phyloP scores from a whole-genome alignment of 2,113 vertebrate genomes.

The Albula glossodonta region DNA sequence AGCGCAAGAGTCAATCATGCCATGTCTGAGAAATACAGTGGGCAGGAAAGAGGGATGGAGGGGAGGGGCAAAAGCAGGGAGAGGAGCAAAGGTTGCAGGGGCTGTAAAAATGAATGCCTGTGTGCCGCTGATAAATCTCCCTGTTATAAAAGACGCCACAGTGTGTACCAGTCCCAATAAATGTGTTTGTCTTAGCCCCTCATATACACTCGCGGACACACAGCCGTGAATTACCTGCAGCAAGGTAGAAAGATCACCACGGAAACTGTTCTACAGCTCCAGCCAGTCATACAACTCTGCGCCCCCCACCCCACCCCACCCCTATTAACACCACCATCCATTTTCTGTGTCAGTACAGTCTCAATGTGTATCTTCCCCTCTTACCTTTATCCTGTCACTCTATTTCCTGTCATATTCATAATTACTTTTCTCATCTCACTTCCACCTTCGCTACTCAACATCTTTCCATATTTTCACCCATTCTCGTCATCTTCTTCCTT shows the following conservation, averaged over 20 bases:
- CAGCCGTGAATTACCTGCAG: neutral
- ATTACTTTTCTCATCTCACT: neutral
- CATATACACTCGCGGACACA: conserved; percentile 31
- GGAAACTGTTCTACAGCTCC: neutral
- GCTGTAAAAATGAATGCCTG: conserved; percentile 59
- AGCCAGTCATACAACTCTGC: neutral
- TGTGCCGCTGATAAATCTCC: conserved; percentile 61
- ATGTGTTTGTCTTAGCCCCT: conserved; percentile 40
- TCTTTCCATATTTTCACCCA: neutral
- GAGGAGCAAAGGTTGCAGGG: conserved; percentile 61
- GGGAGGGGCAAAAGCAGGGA: neutral
- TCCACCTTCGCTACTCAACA: neutral
- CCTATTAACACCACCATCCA: neutral
- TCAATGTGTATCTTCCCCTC: too few species aligned
- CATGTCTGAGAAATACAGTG: neutral
- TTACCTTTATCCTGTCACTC: neutral
- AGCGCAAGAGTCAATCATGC: neutral
- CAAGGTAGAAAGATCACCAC: neutral
- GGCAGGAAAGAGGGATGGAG: neutral
- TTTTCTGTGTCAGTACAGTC: neutral
- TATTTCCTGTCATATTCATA: neutral
- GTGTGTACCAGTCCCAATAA: conserved; percentile 52
- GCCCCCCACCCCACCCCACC: neutral
- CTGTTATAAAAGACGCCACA: conserved; percentile 63
- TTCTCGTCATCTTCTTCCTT: neutral